Base-by-base conservation (phyloP, 2,797 vertebrate genomes). In the Periophthalmus magnuspinnatus region DNA sequence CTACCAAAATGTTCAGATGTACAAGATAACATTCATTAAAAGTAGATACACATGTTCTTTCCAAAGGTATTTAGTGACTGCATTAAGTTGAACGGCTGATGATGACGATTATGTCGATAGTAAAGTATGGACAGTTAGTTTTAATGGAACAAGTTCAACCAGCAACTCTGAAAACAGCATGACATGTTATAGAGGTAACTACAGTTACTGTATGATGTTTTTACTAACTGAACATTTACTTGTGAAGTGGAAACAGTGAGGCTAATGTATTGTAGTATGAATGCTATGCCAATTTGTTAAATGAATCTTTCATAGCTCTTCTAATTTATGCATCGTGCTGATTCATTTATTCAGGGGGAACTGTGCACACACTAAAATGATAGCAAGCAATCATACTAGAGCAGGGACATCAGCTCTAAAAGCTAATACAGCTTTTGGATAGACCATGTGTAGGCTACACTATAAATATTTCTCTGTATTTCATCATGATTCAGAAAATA, bases 401-500 rank as follows among this genome's bases (percentile, higher is more conserved):
- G 16, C 28, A 36, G 14, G 22, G 6, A n/a, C 32, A 59, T 17
- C 10, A 1, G 5, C 17, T 60, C 7, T 33, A 60, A 36, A 59
- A 8, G 6, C 8, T 6, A 6, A 9, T 13, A 61, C 36, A 21
- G 34, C 21, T 21, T 62, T 32, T 41, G 22, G 8, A 45, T 6
- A 14, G 36, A 13, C 5, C 5, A 38, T n/a, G 17, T 21, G 13
- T 5, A 14, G 55, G 13, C 11, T 56, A 21, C 9, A 10, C n/a
- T 38, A 10, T 10, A 41, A n/a, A 45, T 24, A 22, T 62, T 14
- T 57, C 1, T 59, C 32, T 36, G 16, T 2, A n/a, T 60, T 60
- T 60, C 17, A 36, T 36, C 33, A 34, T 34, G 16, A 47, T 63
- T 11, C 63, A 65, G 47, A 32, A 65, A 65, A 50, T 10, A n/a